Conservation (phyloP, 2,113 vertebrate genomes). For the Chinchilla lanigera region DNA sequence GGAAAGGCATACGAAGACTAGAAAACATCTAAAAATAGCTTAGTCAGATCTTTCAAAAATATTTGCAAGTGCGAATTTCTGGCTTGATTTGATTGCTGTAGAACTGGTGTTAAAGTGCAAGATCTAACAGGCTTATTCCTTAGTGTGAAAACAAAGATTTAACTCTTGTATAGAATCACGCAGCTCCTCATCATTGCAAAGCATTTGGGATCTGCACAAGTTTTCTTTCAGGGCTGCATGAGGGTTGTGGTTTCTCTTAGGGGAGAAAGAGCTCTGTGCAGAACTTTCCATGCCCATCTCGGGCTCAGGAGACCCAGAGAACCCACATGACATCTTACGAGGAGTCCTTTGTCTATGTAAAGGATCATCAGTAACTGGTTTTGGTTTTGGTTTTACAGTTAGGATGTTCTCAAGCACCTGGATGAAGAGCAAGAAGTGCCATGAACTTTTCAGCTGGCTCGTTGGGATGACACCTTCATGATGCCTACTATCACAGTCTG, state of each 20-base stretch:
- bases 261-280: neutral
- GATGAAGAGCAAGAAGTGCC: conserved; percentile 57
- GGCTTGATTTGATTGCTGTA: conserved; percentile 74
- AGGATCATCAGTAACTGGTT: conserved; percentile 32
- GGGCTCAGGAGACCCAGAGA: neutral
- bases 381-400: conserved; percentile 38
- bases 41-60: conserved; percentile 82
- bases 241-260: conserved; percentile 13
- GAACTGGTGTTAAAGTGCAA: conserved; percentile 70
- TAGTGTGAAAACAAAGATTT: conserved; percentile 62
- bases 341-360: neutral
- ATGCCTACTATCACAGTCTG: neutral
- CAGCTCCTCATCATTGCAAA: conserved; percentile 4
- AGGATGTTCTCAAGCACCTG: conserved; percentile 54
- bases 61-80: conserved; percentile 82
- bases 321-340: neutral
- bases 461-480: neutral
- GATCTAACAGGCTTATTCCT: conserved; percentile 60
- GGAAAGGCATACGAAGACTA: conserved; percentile 71
- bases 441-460: conserved; percentile 51
- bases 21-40: conserved; percentile 78
- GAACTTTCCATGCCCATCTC: neutral
- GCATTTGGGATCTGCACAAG: conserved; percentile 41
- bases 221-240: conserved; percentile 34
- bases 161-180: conserved; percentile 39